phyloP scores from a whole-genome alignment of 2,113 vertebrate genomes.

The Epinephelus cyanopodus region DNA sequence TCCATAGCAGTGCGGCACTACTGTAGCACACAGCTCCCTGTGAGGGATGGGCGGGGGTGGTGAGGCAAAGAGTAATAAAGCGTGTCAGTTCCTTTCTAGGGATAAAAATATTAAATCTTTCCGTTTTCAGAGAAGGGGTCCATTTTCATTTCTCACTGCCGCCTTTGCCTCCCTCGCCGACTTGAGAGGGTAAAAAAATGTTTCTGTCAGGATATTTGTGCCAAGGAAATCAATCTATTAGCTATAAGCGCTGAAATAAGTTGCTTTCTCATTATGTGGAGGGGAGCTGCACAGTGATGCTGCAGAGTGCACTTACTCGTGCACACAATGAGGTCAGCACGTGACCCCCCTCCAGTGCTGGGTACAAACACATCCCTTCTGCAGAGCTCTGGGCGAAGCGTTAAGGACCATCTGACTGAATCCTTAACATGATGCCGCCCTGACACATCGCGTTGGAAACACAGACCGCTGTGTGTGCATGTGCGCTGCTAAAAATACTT shows the following conservation, averaged over 20 bases:
- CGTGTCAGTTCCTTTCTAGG: conserved; percentile 73
- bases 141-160: conserved; percentile 59
- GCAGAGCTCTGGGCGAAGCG: conserved; percentile 68
- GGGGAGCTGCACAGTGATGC: conserved; percentile 46
- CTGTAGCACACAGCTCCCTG: conserved; percentile 23
- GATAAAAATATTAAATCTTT: conserved; percentile 80
- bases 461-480: conserved; percentile 35
- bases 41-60: conserved; percentile 22
- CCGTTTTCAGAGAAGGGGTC: conserved; percentile 51
- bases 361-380: conserved; percentile 76
- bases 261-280: conserved; percentile 54
- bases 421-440: conserved; percentile 67
- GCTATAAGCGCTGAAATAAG: conserved; percentile 64
- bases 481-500: conserved; percentile 75
- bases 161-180: conserved; percentile 28
- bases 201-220: conserved; percentile 64
- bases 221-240: conserved; percentile 78
- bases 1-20: conserved; percentile 28
- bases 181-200: conserved; percentile 41
- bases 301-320: conserved; percentile 77
- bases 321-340: conserved; percentile 86
- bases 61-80: conserved; percentile 75
- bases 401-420: conserved; percentile 76
- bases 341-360: conserved; percentile 77
- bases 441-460: conserved; percentile 62